These are phyloP conservation scores for Bombus confusus DNA, from an alignment of 1,140 invertebrate genomes.

Conservation along the genomic window DNA sequence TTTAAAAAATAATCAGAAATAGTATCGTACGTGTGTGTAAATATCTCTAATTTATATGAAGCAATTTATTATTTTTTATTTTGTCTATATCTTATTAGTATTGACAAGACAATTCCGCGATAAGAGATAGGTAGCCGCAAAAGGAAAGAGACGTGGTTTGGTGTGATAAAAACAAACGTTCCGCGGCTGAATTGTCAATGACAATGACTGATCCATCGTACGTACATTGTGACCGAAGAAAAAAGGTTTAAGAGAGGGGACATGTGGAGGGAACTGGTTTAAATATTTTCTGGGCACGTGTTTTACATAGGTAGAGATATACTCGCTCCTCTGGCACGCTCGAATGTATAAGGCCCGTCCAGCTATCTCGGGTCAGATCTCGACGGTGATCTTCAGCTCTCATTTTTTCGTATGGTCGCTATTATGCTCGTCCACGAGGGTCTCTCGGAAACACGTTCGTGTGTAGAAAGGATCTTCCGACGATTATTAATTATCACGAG, in stretches of 20 bases:
- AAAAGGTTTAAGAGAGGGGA: conserved; percentile 1
- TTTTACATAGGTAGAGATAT: conserved; percentile 74
- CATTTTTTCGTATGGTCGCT: conserved; percentile 71
- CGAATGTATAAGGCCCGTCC: conserved; percentile 70
- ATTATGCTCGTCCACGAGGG: conserved; percentile 70
- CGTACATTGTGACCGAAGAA: conserved; percentile 9
- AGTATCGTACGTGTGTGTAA: too few relatives aligned
- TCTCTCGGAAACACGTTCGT: conserved; percentile 65
- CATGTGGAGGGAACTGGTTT: conserved; percentile 70
- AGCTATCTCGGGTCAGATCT: conserved; percentile 75
- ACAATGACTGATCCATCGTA: conserved; percentile 58
- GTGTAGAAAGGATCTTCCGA: conserved; percentile 60
- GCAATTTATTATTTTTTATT: neutral
- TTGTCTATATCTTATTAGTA: neutral
- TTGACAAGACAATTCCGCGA: neutral
- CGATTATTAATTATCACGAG: conserved; percentile 68
- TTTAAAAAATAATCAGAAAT: too few relatives aligned
- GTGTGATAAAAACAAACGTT: conserved; percentile 40
- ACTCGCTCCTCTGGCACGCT: conserved; percentile 66
- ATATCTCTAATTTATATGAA: neutral
- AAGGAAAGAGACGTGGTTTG: neutral
- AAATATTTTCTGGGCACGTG: conserved; percentile 76
- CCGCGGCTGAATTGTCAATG: conserved; percentile 62
- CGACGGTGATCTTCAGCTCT: conserved; percentile 73
- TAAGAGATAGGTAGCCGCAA: neutral